Evolutionary conservation across 2,797 vertebrate species (phyloP).

Genomic region (Hydrolagus colliei): DNA sequence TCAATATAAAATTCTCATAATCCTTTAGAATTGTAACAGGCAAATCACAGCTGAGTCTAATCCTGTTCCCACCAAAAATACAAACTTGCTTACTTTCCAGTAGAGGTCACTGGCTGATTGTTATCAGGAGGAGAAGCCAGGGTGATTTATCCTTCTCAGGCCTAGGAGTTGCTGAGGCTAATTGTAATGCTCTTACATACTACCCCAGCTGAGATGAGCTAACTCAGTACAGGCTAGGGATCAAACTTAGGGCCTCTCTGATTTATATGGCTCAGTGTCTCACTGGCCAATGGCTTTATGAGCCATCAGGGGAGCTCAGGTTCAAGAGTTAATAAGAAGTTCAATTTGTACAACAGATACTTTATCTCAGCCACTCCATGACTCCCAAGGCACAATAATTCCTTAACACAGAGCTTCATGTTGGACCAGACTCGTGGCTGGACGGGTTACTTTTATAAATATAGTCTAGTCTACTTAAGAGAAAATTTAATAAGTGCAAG

Average conservation of each 20-base stretch:
- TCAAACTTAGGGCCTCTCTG: constrained; percentile 7
- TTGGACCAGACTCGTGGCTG: not conserved
- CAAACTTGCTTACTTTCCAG: not conserved
- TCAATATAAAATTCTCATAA: no score
- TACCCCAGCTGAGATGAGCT: not conserved
- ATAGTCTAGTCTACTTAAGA: not conserved
- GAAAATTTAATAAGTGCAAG: not conserved
- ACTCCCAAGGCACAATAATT: not conserved
- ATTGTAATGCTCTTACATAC: not conserved
- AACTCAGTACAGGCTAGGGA: not conserved
- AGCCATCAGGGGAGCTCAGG: not conserved
- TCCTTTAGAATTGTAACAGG: no score
- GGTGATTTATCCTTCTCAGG: not conserved
- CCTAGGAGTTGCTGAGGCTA: not conserved
- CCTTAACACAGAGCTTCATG: not conserved
- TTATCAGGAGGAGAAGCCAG: not conserved
- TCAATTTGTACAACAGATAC: not conserved
- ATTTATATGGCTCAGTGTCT: not conserved
- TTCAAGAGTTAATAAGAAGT: not conserved
- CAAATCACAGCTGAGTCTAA: no score
- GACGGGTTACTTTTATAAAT: not conserved
- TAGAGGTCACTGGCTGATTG: not conserved
- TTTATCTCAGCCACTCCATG: not conserved
- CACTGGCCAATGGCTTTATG: not conserved
- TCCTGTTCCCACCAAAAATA: no score